phyloP scores from a whole-genome alignment of 2,888 invertebrate genomes.

The Tenodera sinensis region DNA sequence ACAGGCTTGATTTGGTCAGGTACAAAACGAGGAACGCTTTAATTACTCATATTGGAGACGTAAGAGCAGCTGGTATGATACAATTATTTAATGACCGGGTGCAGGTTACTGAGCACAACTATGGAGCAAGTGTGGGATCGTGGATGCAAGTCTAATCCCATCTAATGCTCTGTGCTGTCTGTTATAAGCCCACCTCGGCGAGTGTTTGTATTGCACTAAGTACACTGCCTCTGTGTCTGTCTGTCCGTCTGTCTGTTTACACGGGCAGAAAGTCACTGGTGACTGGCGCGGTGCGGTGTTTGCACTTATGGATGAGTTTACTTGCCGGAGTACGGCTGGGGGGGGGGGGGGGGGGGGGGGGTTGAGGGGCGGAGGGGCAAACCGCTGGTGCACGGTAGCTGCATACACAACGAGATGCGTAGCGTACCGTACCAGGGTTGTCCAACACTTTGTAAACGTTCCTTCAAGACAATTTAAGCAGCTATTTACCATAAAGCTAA shows the following conservation, averaged over 20 bases:
- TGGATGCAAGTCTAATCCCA: not conserved
- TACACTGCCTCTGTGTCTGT: not conserved
- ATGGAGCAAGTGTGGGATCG: not conserved
- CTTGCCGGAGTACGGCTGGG: not conserved
- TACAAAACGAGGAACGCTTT: too few relatives aligned
- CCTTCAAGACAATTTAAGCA: too few relatives aligned
- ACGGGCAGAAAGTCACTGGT: conserved; percentile 12
- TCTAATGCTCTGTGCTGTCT: not conserved
- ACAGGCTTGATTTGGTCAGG: too few relatives aligned
- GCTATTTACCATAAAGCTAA: too few relatives aligned
- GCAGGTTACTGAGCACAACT: not conserved
- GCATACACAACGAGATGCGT: conserved; percentile 8
- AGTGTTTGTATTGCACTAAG: conserved; percentile 13
- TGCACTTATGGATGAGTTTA: conserved; percentile 12
- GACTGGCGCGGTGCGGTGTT: conserved; percentile 6
- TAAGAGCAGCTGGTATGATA: not conserved
- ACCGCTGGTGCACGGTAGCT: conserved; percentile 6
- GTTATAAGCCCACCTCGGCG: not conserved
- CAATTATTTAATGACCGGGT: not conserved
- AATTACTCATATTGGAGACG: too few relatives aligned
- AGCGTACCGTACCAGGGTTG: not conserved
- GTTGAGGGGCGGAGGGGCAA: too few relatives aligned
- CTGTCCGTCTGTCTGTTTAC: conserved; percentile 6
- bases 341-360: too few relatives aligned
- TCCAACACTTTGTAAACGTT: not conserved